Conservation (phyloP, 2,888 invertebrate species). For the Rosalia funebris region DNA sequence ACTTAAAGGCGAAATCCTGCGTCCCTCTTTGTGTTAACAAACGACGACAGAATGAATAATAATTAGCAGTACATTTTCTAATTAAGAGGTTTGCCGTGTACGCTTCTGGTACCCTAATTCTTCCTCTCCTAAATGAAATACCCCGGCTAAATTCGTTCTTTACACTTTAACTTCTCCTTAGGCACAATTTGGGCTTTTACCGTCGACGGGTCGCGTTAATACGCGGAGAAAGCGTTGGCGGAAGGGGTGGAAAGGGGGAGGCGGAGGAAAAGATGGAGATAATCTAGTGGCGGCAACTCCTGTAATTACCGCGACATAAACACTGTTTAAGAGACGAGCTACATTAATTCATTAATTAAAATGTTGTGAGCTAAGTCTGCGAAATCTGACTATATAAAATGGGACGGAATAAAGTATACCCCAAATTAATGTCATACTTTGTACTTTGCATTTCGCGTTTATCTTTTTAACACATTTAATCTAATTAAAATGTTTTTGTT, state of each 20-base stretch:
- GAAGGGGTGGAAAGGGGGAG: conserved; percentile 7
- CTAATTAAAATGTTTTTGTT: conserved; percentile 28
- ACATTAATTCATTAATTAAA: conserved; percentile 67
- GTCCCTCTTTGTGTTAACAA: conserved; percentile 45
- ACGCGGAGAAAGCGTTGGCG: conserved; percentile 13
- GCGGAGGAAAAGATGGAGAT: conserved; percentile 37
- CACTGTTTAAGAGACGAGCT: conserved; percentile 65
- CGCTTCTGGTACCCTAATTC: conserved; percentile 28
- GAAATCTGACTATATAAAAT: conserved; percentile 36
- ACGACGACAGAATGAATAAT: conserved; percentile 56
- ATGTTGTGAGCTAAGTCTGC: conserved; percentile 53
- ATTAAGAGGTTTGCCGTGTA: conserved; percentile 50
- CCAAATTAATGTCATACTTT: conserved; percentile 32
- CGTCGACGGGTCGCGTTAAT: conserved; percentile 36
- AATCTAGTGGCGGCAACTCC: conserved; percentile 61
- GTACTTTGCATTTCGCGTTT: conserved; percentile 31
- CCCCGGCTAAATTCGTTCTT: conserved; percentile 51
- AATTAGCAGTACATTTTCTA: conserved; percentile 56
- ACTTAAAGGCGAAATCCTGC: conserved; percentile 36
- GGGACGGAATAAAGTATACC: conserved; percentile 26
- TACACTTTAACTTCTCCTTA: conserved; percentile 59
- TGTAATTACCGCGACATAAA: conserved; percentile 66
- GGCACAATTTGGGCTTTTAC: conserved; percentile 59
- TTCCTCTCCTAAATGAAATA: conserved; percentile 42
- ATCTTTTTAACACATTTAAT: conserved; percentile 21